phyloP scores from a whole-genome alignment of 2,888 invertebrate genomes.

The Steinernema carpocapsae region DNA sequence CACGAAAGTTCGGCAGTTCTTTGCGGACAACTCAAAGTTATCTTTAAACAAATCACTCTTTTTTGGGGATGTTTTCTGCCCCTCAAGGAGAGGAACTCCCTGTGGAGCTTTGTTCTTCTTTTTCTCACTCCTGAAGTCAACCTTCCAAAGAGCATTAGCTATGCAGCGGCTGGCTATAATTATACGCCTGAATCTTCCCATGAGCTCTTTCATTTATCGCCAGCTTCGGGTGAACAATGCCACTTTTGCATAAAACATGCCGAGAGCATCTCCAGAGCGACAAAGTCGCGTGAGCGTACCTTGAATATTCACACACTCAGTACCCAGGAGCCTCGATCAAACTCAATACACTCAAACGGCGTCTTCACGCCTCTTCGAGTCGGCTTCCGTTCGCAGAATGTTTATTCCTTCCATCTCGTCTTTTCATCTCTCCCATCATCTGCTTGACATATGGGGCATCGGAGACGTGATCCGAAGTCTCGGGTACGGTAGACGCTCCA shows the following conservation, averaged over 20 bases:
- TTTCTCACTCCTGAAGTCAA: conserved; percentile 18
- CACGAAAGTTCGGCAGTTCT: not conserved
- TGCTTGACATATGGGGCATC: not conserved
- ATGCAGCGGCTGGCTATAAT: conserved; percentile 32
- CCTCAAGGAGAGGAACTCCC: not conserved
- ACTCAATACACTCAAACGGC: not conserved
- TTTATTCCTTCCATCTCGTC: not conserved
- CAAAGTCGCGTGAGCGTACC: not conserved
- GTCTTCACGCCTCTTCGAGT: too few relatives aligned
- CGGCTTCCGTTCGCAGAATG: not conserved
- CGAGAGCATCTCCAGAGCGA: conserved; percentile 15
- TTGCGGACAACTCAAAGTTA: not conserved
- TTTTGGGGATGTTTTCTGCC: not conserved
- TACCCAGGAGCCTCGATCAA: not conserved
- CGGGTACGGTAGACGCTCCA: conserved; percentile 9
- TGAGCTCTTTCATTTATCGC: conserved; percentile 34
- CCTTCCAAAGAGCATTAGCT: conserved; percentile 29
- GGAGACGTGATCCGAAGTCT: not conserved
- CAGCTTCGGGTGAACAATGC: conserved; percentile 30
- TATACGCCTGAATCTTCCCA: conserved; percentile 34
- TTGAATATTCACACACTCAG: conserved; percentile 18
- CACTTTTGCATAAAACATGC: conserved; percentile 33
- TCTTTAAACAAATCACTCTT: not conserved
- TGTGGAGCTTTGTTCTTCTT: conserved; percentile 12
- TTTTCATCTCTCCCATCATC: not conserved